Base-by-base conservation (phyloP, 2,797 vertebrate genomes). In the Triplophysa bombifrons region DNA sequence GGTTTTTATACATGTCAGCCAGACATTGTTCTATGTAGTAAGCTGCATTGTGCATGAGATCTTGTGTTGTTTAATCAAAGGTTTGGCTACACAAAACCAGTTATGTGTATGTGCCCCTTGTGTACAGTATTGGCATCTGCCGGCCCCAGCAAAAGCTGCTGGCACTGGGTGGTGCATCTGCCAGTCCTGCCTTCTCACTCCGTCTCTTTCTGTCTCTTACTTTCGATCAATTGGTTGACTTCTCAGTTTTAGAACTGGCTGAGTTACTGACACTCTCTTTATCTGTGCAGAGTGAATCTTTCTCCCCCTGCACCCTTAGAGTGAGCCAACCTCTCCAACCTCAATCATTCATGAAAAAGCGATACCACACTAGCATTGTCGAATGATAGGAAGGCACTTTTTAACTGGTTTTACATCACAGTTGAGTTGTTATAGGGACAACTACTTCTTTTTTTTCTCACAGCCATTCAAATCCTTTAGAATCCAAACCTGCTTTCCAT, bases 271-370 rank as follows among this genome's bases (percentile, higher is more conserved):
- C 76, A 80, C 34, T 34, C 22, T 34, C 64, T 69, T 69, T 58
- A 51, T 30, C 53, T 71, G 75, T 79, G 55, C 30, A 58, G 34
- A 38, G 34, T 71, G 81, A 71, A 48, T 73, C 51, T 78, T 41
- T 25, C 46, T 68, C 60, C 10, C 20, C 22, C 27, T 20, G 30
- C 38, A 65, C 38, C 64, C 63, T 78, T 25, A 72, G 58, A n/a
- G 58, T 1, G 34, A 38, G 34, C 34, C 34, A 41, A 41, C 41
- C 41, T 41, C 41, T 41, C 48, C 68, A 69, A 46, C 67, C 64
- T 80, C 67, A 79, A 72, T 80, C 66, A 75, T 60, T 74, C 51
- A 67, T 44, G 61, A 78, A 50, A 55, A 66, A 20, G 41, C 61
- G 27, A 61, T 25, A 17, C 56, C 30, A 74, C 53, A 55, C 60